Base-by-base conservation (phyloP, 2,888 invertebrate genomes). In the Atherix ibis region DNA sequence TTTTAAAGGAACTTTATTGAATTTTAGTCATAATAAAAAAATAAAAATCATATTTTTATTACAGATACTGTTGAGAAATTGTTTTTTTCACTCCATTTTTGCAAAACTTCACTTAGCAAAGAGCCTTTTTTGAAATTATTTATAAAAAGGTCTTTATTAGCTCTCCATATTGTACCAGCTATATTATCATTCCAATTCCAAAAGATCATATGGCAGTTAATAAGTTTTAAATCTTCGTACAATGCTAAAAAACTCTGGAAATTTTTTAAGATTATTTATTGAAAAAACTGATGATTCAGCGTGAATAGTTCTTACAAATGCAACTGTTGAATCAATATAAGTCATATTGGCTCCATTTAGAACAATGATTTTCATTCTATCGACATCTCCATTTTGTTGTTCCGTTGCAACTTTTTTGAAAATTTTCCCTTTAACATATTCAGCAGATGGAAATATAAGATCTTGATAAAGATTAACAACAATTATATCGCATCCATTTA, bases 391-490 rank as follows among this genome's bases (percentile, higher is more conserved):
- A n/a, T n/a, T n/a, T n/a, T 9, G 19, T 12, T 5, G 5, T 26
- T 8, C 73, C 9, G n/a, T 26, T 10, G 73, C 78, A 62, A 83
- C 83, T n/a, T n/a, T n/a, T 50, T 75, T 72, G 39, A 89, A 73
- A 41, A 79, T 71, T 50, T 68, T 65, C 12, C 46, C 43, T 45
- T 71, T 66, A 46, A 87, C 65, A 62, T 71, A 76, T 62, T 84
- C 84, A 1, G 83, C 80, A 4, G 83, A 76, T n/a, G 85, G 79
- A 62, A 82, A 87, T 36, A 74, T 66, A 32, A 87, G 64, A 48
- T 74, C 73, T 45, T 77, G 73, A 52, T 75, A 74, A 33, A 83
- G 75, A 37, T 67, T 68, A 27, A 79, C 73, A 44, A 78, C 52
- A 46, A 72, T 63, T 6, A 68, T 52, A 38, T 62, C 58, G 10